A percentile compares a stretch with the other conserved stretches of the same genome.
Conservation (phyloP, 2,888 invertebrate genomes). For the Cryptosula pallasiana region DNA sequence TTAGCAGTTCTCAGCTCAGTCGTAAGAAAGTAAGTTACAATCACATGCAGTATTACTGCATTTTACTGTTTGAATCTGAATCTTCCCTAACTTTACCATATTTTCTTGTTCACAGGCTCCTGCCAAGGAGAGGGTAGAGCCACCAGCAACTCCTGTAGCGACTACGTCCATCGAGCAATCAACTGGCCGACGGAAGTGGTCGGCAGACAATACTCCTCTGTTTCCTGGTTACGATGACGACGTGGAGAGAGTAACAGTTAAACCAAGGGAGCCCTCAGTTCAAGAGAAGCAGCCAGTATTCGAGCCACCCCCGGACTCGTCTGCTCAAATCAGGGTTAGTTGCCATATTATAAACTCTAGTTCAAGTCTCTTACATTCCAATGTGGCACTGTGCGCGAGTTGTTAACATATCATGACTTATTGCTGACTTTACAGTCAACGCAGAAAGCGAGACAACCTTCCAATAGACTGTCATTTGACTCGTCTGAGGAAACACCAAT, state of each 20-base stretch:
- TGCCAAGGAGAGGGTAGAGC: neutral
- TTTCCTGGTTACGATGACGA: constrained; percentile 19
- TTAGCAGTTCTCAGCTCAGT: constrained; percentile 21
- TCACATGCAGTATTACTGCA: too few relatives aligned
- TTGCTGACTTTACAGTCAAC: neutral
- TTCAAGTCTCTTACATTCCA: too few relatives aligned
- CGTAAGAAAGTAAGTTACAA: constrained; percentile 3
- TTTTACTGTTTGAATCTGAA: too few relatives aligned
- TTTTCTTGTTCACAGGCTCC: too few relatives aligned
- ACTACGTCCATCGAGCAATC: neutral
- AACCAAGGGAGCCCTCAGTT: neutral
- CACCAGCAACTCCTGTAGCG: neutral
- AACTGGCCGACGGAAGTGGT: constrained; percentile 2
- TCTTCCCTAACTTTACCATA: too few relatives aligned
- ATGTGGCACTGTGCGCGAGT: too few relatives aligned
- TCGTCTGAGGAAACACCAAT: neutral
- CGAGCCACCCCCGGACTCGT: constrained; percentile 3
- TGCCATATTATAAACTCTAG: too few relatives aligned
- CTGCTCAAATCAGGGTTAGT: neutral
- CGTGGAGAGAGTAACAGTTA: neutral
- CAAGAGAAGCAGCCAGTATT: neutral
- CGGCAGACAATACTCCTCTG: neutral
- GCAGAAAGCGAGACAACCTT: neutral
- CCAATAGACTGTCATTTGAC: neutral
- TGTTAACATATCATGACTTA: too few relatives aligned